Percentiles rank a stretch among this genome's conserved stretches.
Evolutionary conservation across 2,888 invertebrate genomes (phyloP).

Genomic region (Athalia rosae): DNA sequence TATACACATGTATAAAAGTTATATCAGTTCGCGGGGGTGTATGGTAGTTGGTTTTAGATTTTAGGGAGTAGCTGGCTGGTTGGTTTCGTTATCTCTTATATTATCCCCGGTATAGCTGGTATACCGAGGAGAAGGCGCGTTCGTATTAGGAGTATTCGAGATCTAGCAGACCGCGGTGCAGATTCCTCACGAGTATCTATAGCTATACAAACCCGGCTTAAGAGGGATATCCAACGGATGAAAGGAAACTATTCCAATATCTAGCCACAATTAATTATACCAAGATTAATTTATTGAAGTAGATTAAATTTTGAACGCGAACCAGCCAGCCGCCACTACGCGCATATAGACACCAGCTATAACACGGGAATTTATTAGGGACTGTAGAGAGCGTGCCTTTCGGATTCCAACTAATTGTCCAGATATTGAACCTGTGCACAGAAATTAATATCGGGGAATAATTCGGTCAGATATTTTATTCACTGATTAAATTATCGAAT

Average conservation of each 20-base stretch:
- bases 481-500: no score
- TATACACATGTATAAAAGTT: no score
- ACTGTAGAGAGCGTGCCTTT: not conserved
- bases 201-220: not conserved
- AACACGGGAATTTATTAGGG: not conserved
- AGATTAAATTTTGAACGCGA: constrained; percentile 16
- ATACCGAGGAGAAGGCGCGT: no score
- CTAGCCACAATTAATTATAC: constrained; percentile 24
- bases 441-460: no score
- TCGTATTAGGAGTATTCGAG: no score
- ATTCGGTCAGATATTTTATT: no score
- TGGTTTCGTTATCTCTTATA: no score
- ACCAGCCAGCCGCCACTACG: not conserved
- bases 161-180: not conserved
- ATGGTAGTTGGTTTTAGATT: no score
- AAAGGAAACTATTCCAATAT: constrained; percentile 41
- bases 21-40: no score
- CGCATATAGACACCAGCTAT: not conserved
- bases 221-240: not conserved
- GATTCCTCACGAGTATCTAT: not conserved
- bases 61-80: not conserved
- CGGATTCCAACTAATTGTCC: not conserved
- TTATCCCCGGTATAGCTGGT: no score
- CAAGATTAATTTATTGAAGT: constrained; percentile 29
- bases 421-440: no score